Percentiles rank a stretch among this genome's conserved stretches.
phyloP scores from a whole-genome alignment of 2,113 vertebrate species.

The Salvelinus alpinus region DNA sequence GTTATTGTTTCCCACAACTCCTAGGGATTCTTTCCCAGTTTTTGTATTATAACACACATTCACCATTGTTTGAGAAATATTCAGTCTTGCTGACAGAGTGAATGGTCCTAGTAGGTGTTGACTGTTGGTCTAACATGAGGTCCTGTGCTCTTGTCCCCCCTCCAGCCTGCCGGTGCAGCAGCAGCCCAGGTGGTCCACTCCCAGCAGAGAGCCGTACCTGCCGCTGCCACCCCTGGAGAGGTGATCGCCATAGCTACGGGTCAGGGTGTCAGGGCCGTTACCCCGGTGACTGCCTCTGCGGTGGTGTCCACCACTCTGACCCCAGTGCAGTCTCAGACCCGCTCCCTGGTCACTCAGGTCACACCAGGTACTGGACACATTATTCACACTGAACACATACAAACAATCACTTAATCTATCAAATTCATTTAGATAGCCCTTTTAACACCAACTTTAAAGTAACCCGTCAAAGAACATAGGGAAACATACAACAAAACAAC shows the following conservation, averaged over 20 bases:
- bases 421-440: no score
- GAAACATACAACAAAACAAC: background rate
- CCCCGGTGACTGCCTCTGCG: slow-evolving; percentile 80
- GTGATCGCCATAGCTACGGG: slow-evolving; percentile 84
- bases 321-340: slow-evolving; percentile 80
- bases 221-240: slow-evolving; percentile 75
- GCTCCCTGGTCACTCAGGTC: slow-evolving; percentile 71
- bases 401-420: no score
- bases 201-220: slow-evolving; percentile 79
- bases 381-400: background rate
- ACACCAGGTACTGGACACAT: slow-evolving; percentile 72
- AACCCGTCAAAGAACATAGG: background rate
- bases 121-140: background rate
- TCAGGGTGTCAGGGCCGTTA: slow-evolving; percentile 81
- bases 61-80: background rate
- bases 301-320: slow-evolving; percentile 85
- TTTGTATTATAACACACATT: background rate
- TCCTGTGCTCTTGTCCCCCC: background rate
- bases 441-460: background rate
- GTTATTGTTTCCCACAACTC: slow-evolving; percentile 13
- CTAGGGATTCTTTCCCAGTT: background rate
- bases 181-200: slow-evolving; percentile 85
- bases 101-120: background rate
- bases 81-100: background rate
- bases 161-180: slow-evolving; percentile 76